A percentile compares a stretch with the other conserved stretches of the same genome.
phyloP scores from a whole-genome alignment of 2,113 vertebrate genomes.

The Empidonax traillii region DNA sequence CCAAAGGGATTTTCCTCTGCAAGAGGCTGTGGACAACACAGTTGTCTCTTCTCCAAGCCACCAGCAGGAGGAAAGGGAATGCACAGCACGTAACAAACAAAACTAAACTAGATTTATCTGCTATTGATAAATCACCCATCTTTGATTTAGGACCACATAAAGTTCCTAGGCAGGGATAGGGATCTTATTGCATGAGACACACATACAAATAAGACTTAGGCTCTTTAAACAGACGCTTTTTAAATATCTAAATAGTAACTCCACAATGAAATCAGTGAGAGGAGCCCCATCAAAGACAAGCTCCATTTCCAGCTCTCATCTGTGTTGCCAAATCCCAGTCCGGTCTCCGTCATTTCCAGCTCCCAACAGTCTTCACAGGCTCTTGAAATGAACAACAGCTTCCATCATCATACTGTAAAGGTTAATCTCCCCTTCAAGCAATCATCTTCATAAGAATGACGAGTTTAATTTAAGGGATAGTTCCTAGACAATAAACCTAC shows the following conservation, averaged over 20 bases:
- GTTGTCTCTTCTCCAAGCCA: background rate
- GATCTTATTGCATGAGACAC: background rate
- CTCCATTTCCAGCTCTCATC: background rate
- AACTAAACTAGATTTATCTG: background rate
- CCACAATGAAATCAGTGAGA: background rate
- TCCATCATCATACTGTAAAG: background rate
- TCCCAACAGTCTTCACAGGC: background rate
- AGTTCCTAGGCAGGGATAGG: background rate
- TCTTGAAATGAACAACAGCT: background rate
- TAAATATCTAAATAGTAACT: background rate
- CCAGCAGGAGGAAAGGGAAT: background rate
- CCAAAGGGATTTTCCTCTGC: background rate
- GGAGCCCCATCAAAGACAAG: background rate
- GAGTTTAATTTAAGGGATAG: constrained; percentile 34
- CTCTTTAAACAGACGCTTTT: background rate
- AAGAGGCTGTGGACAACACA: background rate
- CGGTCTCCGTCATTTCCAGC: background rate
- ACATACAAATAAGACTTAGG: background rate
- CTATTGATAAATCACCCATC: background rate
- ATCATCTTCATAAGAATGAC: constrained; percentile 13
- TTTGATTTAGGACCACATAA: background rate
- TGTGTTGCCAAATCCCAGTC: background rate
- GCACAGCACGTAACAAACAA: background rate
- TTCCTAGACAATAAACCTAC: constrained; percentile 13
- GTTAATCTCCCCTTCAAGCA: constrained; percentile 50